These are phyloP conservation scores for Drosophila quinaria DNA, from an alignment of 2,888 invertebrate genomes.

Conservation along the genomic window DNA sequence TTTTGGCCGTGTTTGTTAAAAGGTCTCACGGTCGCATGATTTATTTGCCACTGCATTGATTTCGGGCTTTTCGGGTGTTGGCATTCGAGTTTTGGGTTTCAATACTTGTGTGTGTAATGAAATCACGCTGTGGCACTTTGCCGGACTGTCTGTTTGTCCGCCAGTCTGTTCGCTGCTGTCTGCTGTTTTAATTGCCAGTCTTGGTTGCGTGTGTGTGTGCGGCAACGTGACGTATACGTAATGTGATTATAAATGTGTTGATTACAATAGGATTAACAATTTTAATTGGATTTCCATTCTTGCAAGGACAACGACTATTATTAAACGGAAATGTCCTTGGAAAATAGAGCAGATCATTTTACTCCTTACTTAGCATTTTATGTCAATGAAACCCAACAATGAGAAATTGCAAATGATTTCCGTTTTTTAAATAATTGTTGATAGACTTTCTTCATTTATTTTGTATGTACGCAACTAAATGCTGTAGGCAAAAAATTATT, in stretches of 20 bases:
- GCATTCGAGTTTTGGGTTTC: slow-evolving; percentile 20
- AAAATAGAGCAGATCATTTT: not conserved
- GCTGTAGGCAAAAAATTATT: too few relatives aligned
- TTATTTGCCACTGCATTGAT: slow-evolving; percentile 76
- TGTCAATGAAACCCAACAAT: not conserved
- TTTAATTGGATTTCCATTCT: slow-evolving; percentile 61
- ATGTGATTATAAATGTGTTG: slow-evolving; percentile 68
- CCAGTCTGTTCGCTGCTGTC: not conserved
- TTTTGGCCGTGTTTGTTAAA: slow-evolving; percentile 67
- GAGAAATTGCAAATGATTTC: not conserved
- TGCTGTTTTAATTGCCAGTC: slow-evolving; percentile 54
- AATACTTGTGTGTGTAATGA: slow-evolving; percentile 46
- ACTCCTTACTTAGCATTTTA: not conserved
- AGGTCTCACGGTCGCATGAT: slow-evolving; percentile 68
- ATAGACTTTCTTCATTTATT: too few relatives aligned
- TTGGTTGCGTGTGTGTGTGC: slow-evolving; percentile 27
- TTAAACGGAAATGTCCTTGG: slow-evolving; percentile 6
- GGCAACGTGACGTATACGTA: slow-evolving; percentile 62
- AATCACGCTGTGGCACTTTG: slow-evolving; percentile 51
- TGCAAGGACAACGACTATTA: slow-evolving; percentile 2
- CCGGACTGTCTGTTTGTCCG: not conserved
- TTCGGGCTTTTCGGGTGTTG: slow-evolving; percentile 44
- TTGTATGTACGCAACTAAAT: too few relatives aligned
- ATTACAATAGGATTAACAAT: slow-evolving; percentile 62
- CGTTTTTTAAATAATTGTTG: not conserved